These are phyloP conservation scores for Brassicogethes aeneus DNA, from an alignment of 2,888 invertebrate genomes.

Conservation along the genomic window DNA sequence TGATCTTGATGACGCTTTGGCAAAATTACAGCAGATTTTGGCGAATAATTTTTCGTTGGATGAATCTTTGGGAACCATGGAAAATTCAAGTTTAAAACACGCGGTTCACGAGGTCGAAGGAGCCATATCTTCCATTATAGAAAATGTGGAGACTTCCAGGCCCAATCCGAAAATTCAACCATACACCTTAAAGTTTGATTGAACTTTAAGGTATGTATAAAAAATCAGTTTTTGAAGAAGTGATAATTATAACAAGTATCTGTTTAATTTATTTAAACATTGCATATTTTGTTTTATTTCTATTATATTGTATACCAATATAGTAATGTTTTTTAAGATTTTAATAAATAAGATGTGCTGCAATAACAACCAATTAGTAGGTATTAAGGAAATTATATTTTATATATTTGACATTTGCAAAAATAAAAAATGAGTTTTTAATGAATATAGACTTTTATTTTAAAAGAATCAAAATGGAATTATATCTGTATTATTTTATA, in stretches of 20 bases:
- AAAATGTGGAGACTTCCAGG: slow-evolving; percentile 54
- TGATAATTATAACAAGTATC: background rate
- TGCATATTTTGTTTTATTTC: background rate
- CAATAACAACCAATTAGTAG: background rate
- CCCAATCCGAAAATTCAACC: slow-evolving; percentile 29
- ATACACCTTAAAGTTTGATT: slow-evolving; percentile 9
- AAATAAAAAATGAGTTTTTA: too few species aligned
- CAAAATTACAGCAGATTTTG: slow-evolving; percentile 60
- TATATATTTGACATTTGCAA: background rate
- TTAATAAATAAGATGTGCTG: background rate
- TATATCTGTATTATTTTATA: too few species aligned
- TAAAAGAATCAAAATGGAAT: too few species aligned
- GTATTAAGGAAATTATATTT: background rate
- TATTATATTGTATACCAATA: background rate
- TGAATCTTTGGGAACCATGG: slow-evolving; percentile 46
- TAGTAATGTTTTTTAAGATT: background rate
- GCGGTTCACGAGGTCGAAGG: slow-evolving; percentile 66
- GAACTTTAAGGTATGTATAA: too few species aligned
- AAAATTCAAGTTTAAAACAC: slow-evolving; percentile 57
- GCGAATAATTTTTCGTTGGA: slow-evolving; percentile 59
- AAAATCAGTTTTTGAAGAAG: too few species aligned
- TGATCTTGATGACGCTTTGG: slow-evolving; percentile 59
- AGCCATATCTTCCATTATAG: slow-evolving; percentile 55
- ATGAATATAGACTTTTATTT: too few species aligned
- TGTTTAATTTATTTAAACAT: background rate